Conservation (phyloP, 2,888 invertebrate species). For the Epistrophe eligans region DNA sequence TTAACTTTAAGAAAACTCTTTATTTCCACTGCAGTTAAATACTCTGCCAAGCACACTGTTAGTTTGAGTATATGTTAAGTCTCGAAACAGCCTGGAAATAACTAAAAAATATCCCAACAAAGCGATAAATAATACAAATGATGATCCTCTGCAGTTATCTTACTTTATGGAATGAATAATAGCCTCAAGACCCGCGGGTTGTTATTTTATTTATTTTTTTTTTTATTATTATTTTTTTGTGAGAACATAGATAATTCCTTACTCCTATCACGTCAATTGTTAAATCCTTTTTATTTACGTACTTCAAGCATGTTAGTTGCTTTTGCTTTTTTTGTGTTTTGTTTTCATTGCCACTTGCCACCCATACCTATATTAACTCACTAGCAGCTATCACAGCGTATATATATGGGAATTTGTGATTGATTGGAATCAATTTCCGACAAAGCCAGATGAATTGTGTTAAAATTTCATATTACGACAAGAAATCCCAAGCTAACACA, state of each 20-base stretch:
- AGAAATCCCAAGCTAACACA: slow-evolving; percentile 17
- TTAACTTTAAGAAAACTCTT: too few species aligned
- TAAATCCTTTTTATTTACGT: slow-evolving; percentile 51
- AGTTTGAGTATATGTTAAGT: too few species aligned
- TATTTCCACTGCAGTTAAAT: too few species aligned
- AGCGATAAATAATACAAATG: slow-evolving; percentile 64
- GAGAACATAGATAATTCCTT: slow-evolving; percentile 18
- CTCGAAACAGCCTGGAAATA: slow-evolving; percentile 17
- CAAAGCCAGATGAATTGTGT: slow-evolving; percentile 79
- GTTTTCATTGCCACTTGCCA: background rate
- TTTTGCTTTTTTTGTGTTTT: background rate
- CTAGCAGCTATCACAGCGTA: background rate
- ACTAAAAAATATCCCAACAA: slow-evolving; percentile 21
- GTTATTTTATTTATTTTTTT: slow-evolving; percentile 43
- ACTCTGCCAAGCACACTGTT: too few species aligned
- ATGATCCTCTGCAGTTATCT: slow-evolving; percentile 73
- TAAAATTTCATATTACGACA: slow-evolving; percentile 69
- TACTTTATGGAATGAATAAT: slow-evolving; percentile 68
- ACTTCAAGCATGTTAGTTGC: slow-evolving; percentile 22
- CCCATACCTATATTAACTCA: too few species aligned
- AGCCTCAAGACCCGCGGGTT: slow-evolving; percentile 59
- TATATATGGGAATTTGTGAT: slow-evolving; percentile 78
- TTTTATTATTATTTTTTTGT: background rate
- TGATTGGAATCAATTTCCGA: slow-evolving; percentile 83
- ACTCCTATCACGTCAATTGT: slow-evolving; percentile 53